Conservation (phyloP, 2,888 invertebrate genomes). For the Philereme vetulata region DNA sequence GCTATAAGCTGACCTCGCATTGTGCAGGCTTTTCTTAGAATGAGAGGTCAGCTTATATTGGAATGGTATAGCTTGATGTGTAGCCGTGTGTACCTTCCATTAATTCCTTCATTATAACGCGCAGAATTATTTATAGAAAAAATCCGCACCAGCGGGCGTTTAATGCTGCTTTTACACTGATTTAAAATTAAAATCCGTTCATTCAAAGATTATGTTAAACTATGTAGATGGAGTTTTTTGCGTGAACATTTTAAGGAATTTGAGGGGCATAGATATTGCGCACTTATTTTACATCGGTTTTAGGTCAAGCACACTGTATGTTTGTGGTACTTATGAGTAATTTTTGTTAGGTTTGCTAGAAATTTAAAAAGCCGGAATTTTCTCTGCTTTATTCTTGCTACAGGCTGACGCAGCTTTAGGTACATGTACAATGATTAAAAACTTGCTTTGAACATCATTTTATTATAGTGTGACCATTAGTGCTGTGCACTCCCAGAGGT, state of each 20-base stretch:
- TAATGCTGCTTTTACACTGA: conserved; percentile 60
- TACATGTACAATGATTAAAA: too few relatives aligned
- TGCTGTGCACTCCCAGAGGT: too few relatives aligned
- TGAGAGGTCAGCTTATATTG: too few relatives aligned
- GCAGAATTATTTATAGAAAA: conserved; percentile 46
- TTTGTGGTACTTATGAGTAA: conserved; percentile 7
- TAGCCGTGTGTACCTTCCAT: not conserved
- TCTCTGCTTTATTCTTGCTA: too few relatives aligned
- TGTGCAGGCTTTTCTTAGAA: too few relatives aligned
- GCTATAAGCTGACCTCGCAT: too few relatives aligned
- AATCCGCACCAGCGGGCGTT: conserved; percentile 42
- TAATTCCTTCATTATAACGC: conserved; percentile 23
- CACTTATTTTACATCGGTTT: conserved; percentile 28
- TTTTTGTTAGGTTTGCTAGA: not conserved
- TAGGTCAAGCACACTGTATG: conserved; percentile 23
- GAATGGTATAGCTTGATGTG: too few relatives aligned
- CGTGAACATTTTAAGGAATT: conserved; percentile 46
- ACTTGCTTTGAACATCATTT: too few relatives aligned
- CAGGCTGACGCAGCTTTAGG: too few relatives aligned
- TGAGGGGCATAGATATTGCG: conserved; percentile 18
- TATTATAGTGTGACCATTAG: too few relatives aligned
- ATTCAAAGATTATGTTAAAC: conserved; percentile 76
- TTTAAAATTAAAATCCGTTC: conserved; percentile 76
- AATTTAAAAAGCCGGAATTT: not conserved
- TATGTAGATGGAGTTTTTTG: conserved; percentile 72